phyloP scores from a whole-genome alignment of 2,888 invertebrate genomes.

The Phengaris arion region DNA sequence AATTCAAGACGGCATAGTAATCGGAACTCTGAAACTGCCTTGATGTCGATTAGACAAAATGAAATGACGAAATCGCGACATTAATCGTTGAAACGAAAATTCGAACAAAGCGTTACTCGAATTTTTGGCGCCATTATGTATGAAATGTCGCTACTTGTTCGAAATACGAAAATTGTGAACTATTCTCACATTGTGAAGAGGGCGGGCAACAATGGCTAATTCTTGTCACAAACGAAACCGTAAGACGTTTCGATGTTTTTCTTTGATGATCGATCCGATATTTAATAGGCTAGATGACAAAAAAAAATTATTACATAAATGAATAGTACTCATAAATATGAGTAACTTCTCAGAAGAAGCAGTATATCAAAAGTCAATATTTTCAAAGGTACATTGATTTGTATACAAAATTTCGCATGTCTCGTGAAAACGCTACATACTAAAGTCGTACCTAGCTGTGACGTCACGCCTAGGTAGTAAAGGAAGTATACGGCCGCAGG shows the following conservation, averaged over 20 bases:
- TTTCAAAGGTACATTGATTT: too few relatives aligned
- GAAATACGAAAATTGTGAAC: constrained; percentile 11
- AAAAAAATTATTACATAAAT: too few relatives aligned
- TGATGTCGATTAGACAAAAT: constrained; percentile 20
- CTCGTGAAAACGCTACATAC: too few relatives aligned
- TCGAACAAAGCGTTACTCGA: neutral
- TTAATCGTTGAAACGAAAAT: neutral
- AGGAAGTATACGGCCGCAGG: too few relatives aligned
- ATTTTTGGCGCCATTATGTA: constrained; percentile 16
- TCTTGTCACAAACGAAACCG: constrained; percentile 6
- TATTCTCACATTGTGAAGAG: neutral
- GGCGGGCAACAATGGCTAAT: neutral
- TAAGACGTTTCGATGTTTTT: neutral
- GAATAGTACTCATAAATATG: too few relatives aligned
- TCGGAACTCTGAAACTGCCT: constrained; percentile 5
- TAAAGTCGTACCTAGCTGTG: too few relatives aligned
- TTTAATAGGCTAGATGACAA: too few relatives aligned
- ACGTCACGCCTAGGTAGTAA: too few relatives aligned
- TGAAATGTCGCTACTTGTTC: constrained; percentile 6
- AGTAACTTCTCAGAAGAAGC: too few relatives aligned
- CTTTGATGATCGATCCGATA: neutral
- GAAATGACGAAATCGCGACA: constrained; percentile 6
- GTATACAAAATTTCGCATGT: too few relatives aligned
- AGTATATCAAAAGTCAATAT: too few relatives aligned
- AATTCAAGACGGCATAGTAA: neutral